Conservation (phyloP, 2,113 vertebrate genomes). For the Capreolus pygargus region DNA sequence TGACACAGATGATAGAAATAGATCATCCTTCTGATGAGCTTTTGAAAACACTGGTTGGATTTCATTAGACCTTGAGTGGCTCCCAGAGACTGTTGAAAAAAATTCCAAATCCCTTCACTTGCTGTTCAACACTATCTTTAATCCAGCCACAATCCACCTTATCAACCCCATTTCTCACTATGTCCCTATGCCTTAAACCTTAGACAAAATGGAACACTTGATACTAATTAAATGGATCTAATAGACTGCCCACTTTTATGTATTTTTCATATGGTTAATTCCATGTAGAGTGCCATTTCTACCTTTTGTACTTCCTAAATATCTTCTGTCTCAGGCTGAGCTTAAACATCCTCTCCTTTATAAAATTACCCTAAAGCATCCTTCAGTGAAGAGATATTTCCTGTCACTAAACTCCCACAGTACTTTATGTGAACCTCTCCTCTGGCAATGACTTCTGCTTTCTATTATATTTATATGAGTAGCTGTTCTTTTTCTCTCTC, state of each 20-base stretch:
- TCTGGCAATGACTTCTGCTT: neutral
- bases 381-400: neutral
- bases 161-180: neutral
- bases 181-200: neutral
- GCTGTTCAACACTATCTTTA: neutral
- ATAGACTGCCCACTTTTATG: neutral
- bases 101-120: neutral
- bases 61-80: neutral
- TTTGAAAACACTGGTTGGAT: neutral
- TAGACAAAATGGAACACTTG: neutral
- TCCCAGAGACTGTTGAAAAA: neutral
- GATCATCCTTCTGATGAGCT: neutral
- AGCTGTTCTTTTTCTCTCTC: neutral
- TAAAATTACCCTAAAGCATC: neutral
- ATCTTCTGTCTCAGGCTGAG: neutral
- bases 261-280: neutral
- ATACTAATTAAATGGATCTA: neutral
- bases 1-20: neutral
- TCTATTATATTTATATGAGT: neutral
- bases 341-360: neutral
- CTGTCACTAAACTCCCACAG: neutral
- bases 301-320: neutral
- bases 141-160: neutral
- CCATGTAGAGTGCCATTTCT: neutral
- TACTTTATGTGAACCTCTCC: neutral